A percentile compares a stretch with the other conserved stretches of the same genome.
Conservation (phyloP, 1,140 invertebrate species). For the Melanaphis sacchari region DNA sequence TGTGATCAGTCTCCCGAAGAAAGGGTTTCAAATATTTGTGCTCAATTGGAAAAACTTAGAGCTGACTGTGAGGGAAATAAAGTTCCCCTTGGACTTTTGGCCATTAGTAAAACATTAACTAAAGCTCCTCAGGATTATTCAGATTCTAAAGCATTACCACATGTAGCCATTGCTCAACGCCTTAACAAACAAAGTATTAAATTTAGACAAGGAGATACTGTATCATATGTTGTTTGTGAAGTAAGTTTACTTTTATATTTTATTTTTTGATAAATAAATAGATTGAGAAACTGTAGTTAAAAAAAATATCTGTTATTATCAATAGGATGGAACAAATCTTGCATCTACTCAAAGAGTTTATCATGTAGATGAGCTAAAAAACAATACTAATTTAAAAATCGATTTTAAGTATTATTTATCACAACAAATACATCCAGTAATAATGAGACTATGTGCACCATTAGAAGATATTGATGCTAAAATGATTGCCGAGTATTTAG, state of each 20-base stretch:
- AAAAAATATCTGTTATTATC: background rate
- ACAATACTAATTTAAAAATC: constrained; percentile 73
- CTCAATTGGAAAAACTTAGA: constrained; percentile 72
- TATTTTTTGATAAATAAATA: background rate
- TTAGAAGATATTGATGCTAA: constrained; percentile 92
- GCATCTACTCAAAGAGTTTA: constrained; percentile 91
- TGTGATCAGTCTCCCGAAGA: constrained; percentile 80
- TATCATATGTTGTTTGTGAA: constrained; percentile 94
- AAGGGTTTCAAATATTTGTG: constrained; percentile 84
- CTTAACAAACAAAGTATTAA: constrained; percentile 77
- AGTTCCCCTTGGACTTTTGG: constrained; percentile 78
- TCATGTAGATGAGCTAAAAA: constrained; percentile 89
- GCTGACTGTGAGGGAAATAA: constrained; percentile 73
- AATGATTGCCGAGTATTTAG: constrained; percentile 88
- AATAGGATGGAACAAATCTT: constrained; percentile 76
- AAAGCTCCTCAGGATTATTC: constrained; percentile 94
- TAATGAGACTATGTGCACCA: constrained; percentile 92
- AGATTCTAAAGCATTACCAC: constrained; percentile 83
- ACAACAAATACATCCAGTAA: constrained; percentile 92
- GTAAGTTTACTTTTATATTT: constrained; percentile 64
- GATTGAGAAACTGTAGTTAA: background rate
- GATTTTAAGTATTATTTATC: constrained; percentile 85
- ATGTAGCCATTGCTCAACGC: constrained; percentile 85
- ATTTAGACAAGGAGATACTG: constrained; percentile 91
- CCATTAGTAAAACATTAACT: constrained; percentile 95